Base-by-base conservation (phyloP, 2,797 vertebrate species). In the Semaprochilodus insignis region DNA sequence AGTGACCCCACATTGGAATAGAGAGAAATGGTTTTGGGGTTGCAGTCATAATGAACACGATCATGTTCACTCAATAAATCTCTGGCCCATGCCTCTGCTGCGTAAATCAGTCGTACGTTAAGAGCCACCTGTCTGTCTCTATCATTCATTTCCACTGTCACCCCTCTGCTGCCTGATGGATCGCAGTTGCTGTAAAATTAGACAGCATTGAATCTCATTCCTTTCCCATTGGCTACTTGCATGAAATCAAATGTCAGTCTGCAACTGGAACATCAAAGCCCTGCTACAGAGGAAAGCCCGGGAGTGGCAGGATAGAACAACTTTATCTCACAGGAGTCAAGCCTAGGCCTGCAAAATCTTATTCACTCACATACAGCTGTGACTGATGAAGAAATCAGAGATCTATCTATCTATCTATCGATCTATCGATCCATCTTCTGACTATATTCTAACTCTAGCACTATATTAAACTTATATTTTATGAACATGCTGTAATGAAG, bases 151-250 rank as follows among this genome's bases (percentile, higher is more conserved):
- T 96, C 97, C 96, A 97, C 97, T 97, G 98, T 98, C 97, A 97
- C 95, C 97, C 97, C 96, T 96, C 96, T 95, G 95, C 95, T 93
- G 96, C 95, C 97, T 99, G 98, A 99, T 99, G 97, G 97, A 99
- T 99, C 97, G 95, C 97, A 97, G 96, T 97, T 97, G 95, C 96
- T 96, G 96, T 96, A 97, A 97, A 98, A 99, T 99, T 98, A 99
- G 97, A 99, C 97, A 99, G 97, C 97, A 96, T 98, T 98, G 98
- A 99, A 99, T 99, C 96, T 96, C 95, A 97, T 97, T 98, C 96
- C 96, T 98, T 97, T 96, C 96, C 97, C 95, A 97, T 98, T 97
- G 98, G 97, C 96, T 97, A 97, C 96, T 96, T 95, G 94, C 93
- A 94, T 34, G 86, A 93, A 91, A 96, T 97, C 96, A 97, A 96